A percentile compares a stretch with the other conserved stretches of the same genome.
Conservation (phyloP, 2,888 invertebrate genomes). For the Polia nebulosa region DNA sequence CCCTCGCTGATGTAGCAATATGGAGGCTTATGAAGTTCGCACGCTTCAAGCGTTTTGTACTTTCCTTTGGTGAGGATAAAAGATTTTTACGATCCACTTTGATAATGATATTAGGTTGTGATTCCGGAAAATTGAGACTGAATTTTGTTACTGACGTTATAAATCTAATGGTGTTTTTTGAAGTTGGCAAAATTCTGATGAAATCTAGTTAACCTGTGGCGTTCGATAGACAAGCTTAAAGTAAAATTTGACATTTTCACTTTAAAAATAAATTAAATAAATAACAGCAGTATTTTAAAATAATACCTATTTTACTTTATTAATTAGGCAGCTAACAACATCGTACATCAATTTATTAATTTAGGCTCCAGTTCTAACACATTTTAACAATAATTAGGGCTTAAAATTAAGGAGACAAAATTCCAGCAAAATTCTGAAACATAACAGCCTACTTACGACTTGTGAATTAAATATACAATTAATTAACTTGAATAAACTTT, state of each 20-base stretch:
- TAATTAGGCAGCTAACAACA: slow-evolving; percentile 18
- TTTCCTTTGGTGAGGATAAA: slow-evolving; percentile 16
- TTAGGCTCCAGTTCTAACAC: slow-evolving; percentile 14
- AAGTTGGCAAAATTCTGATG: background rate
- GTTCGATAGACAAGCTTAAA: too few species aligned
- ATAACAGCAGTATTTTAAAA: slow-evolving; percentile 8
- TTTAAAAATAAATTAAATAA: too few species aligned
- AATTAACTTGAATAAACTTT: slow-evolving; percentile 29
- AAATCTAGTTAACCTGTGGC: background rate
- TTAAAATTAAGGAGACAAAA: slow-evolving; percentile 23
- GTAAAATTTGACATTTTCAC: too few species aligned
- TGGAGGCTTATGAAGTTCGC: slow-evolving; percentile 19
- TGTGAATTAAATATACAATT: slow-evolving; percentile 45
- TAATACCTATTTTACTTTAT: slow-evolving; percentile 1
- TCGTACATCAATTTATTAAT: slow-evolving; percentile 30
- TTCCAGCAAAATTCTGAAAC: background rate
- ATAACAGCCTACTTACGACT: slow-evolving; percentile 14
- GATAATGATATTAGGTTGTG: slow-evolving; percentile 7
- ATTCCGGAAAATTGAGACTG: background rate
- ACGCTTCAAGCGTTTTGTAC: slow-evolving; percentile 28
- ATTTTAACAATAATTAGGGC: slow-evolving; percentile 39
- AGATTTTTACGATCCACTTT: slow-evolving; percentile 34
- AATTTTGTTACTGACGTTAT: too few species aligned
- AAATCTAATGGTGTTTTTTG: background rate
- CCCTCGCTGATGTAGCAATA: slow-evolving; percentile 23